phyloP scores from a whole-genome alignment of 2,888 invertebrate genomes.

The Balanococcus diminutus region DNA sequence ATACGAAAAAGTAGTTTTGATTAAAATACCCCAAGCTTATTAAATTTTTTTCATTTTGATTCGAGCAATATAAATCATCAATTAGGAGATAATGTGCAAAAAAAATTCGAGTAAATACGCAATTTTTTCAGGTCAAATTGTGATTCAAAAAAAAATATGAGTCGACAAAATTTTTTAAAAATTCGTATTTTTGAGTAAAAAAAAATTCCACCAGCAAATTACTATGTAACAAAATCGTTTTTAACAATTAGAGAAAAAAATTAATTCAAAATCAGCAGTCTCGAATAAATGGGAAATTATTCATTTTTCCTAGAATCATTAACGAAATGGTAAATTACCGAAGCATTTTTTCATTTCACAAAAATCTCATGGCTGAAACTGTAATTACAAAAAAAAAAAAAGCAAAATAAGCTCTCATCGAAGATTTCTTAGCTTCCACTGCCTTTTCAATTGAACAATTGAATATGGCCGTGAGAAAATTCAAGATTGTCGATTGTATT shows the following conservation, averaged over 20 bases:
- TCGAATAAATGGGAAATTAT: background rate
- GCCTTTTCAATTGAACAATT: background rate
- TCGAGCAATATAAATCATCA: conserved; percentile 4
- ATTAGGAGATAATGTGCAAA: background rate
- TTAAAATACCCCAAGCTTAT: background rate
- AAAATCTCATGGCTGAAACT: background rate
- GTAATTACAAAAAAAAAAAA: background rate
- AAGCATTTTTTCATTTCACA: background rate
- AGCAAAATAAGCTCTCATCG: background rate
- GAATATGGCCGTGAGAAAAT: background rate
- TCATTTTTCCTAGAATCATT: background rate
- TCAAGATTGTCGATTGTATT: background rate
- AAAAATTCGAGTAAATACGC: background rate
- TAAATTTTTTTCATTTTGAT: background rate
- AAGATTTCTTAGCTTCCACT: background rate
- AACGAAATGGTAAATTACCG: background rate
- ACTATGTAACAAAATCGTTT: background rate
- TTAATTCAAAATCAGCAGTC: background rate
- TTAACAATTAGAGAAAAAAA: background rate
- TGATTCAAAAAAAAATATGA: background rate
- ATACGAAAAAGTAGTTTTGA: background rate
- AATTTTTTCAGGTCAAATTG: background rate
- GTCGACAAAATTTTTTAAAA: background rate
- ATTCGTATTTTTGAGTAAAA: background rate
- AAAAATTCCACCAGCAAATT: background rate